Conservation (phyloP, 2,888 invertebrate species). For the Panorpa germanica region DNA sequence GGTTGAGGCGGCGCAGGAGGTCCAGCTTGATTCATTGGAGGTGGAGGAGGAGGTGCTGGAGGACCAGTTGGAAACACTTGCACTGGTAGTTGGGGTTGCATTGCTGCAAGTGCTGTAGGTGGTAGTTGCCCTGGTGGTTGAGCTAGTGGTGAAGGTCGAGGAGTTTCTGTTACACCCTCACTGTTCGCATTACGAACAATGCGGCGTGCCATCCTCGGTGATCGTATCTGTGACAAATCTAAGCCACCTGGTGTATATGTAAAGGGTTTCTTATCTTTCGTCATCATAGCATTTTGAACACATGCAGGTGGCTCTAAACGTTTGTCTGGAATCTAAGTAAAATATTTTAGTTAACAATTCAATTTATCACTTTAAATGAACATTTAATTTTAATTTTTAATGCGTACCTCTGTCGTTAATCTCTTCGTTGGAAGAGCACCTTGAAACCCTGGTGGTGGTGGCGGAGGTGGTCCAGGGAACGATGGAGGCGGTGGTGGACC, state of each 20-base stretch:
- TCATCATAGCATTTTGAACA: slow-evolving; percentile 87
- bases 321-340: slow-evolving; percentile 16
- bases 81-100: slow-evolving; percentile 42
- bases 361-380: no score
- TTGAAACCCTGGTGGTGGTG: slow-evolving; percentile 18
- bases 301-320: slow-evolving; percentile 67
- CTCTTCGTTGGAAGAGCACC: slow-evolving; percentile 16
- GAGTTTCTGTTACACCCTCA: slow-evolving; percentile 40
- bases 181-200: slow-evolving; percentile 45
- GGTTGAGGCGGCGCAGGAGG: slow-evolving; percentile 33
- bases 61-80: slow-evolving; percentile 36
- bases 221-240: slow-evolving; percentile 75
- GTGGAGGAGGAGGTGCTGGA: slow-evolving; percentile 21
- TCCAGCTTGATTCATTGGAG: slow-evolving; percentile 9
- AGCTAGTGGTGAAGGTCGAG: slow-evolving; percentile 27
- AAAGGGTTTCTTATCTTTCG: slow-evolving; percentile 90
- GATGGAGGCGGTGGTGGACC: slow-evolving; percentile 27
- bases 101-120: slow-evolving; percentile 38
- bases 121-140: slow-evolving; percentile 32
- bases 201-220: slow-evolving; percentile 75
- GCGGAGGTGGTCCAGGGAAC: slow-evolving; percentile 29
- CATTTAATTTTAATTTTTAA: background rate
- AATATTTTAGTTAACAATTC: no score
- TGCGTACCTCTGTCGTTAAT: slow-evolving; percentile 15
- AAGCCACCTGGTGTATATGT: slow-evolving; percentile 92